Percentiles rank a stretch among this genome's conserved stretches.
These are phyloP conservation scores for Sebastes steindachneri DNA, from an alignment of 2,797 vertebrate species.

Conservation along the genomic window DNA sequence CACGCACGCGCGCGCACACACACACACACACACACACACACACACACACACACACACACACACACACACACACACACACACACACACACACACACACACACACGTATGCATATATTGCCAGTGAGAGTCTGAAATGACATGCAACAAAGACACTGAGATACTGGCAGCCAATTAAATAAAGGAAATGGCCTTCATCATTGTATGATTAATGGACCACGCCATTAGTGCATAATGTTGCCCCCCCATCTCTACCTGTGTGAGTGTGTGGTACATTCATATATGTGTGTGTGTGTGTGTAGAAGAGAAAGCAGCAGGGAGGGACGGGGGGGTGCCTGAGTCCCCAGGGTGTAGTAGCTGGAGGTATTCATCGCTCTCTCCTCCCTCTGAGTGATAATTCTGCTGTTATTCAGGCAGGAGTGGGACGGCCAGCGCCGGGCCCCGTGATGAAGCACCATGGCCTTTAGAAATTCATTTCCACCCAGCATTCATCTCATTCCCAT, in stretches of 20 bases:
- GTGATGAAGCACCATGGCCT: conserved; percentile 86
- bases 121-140: conserved; percentile 64
- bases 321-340: conserved; percentile 72
- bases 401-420: conserved; percentile 81
- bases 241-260: conserved; percentile 69
- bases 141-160: conserved; percentile 79
- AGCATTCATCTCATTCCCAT: conserved; percentile 88
- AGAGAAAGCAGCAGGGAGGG: conserved; percentile 44
- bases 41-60: background rate
- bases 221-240: conserved; percentile 73
- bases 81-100: background rate
- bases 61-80: background rate
- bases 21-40: background rate
- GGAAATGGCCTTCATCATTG: conserved; percentile 83
- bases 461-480: conserved; percentile 89
- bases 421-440: conserved; percentile 74
- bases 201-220: conserved; percentile 82
- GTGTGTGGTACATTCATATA: conserved; percentile 30
- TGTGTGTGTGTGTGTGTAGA: conserved; percentile 35
- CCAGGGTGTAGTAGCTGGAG: conserved; percentile 77
- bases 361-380: conserved; percentile 85
- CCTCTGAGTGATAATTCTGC: conserved; percentile 79
- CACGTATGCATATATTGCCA: conserved; percentile 29
- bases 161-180: conserved; percentile 80
- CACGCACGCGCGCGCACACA: background rate